phyloP scores from a whole-genome alignment of 2,113 vertebrate genomes.

The Brienomyrus longianalis region DNA sequence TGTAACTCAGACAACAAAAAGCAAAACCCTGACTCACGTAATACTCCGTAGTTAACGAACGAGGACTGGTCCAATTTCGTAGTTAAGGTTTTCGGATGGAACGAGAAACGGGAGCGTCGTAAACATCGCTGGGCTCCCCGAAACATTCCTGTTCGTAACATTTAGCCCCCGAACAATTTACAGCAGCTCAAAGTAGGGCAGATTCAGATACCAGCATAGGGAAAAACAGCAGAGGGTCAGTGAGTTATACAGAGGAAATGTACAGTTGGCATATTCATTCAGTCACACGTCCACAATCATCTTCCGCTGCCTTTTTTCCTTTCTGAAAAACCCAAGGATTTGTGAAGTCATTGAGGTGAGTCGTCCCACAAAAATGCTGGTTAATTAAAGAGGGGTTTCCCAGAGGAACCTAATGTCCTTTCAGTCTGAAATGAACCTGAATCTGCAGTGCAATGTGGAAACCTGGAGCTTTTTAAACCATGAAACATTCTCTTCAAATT shows the following conservation, averaged over 20 bases:
- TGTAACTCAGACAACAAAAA: not conserved
- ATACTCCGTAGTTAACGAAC: not conserved
- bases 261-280: not conserved
- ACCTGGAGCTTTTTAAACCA: not conserved
- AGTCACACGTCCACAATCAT: not conserved
- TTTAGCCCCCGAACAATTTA: not conserved
- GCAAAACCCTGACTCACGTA: not conserved
- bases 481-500: not conserved
- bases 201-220: not conserved
- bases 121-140: not conserved
- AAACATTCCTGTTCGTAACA: not conserved
- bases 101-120: not conserved
- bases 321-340: not conserved
- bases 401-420: not conserved
- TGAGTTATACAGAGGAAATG: not conserved
- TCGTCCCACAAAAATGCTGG: not conserved
- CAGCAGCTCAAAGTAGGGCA: slow-evolving; percentile 16
- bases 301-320: not conserved
- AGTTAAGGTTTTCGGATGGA: not conserved
- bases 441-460: not conserved
- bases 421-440: not conserved
- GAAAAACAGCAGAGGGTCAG: not conserved
- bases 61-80: not conserved
- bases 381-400: not conserved
- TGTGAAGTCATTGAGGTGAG: not conserved